Evolutionary conservation across 2,888 invertebrate genomes (phyloP).

Genomic region (Ormyrus pomaceus): DNA sequence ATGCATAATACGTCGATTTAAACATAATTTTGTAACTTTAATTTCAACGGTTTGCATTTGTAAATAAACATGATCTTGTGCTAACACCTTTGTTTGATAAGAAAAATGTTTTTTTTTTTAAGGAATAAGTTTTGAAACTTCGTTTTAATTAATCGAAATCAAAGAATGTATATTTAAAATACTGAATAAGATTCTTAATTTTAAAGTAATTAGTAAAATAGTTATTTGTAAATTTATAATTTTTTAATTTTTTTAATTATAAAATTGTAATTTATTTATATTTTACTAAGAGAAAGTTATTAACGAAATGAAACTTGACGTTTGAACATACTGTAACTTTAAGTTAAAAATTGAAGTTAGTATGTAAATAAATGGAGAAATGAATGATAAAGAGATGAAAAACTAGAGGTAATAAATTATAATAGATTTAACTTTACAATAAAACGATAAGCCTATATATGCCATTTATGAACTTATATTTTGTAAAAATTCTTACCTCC

Average conservation of each 20-base stretch:
- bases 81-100: slow-evolving; percentile 48
- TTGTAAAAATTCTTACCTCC: slow-evolving; percentile 47
- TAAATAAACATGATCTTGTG: slow-evolving; percentile 56
- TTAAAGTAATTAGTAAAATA: slow-evolving; percentile 35
- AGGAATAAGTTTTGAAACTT: slow-evolving; percentile 43
- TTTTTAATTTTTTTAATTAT: slow-evolving; percentile 48
- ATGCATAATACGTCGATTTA: slow-evolving; percentile 49
- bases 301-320: slow-evolving; percentile 35
- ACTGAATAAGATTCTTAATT: slow-evolving; percentile 39
- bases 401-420: slow-evolving; percentile 56
- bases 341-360: slow-evolving; percentile 53
- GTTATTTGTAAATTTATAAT: slow-evolving; percentile 49
- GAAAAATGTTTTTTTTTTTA: slow-evolving; percentile 33
- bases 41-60: slow-evolving; percentile 55
- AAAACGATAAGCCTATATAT: slow-evolving; percentile 52
- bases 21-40: slow-evolving; percentile 55
- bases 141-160: slow-evolving; percentile 38
- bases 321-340: slow-evolving; percentile 53
- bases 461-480: slow-evolving; percentile 46
- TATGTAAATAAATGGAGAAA: slow-evolving; percentile 56
- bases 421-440: slow-evolving; percentile 57
- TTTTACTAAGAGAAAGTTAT: slow-evolving; percentile 44
- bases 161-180: slow-evolving; percentile 49
- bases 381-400: slow-evolving; percentile 44
- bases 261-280: slow-evolving; percentile 51